These are phyloP conservation scores for Empidonax traillii DNA, from an alignment of 2,113 vertebrate species.

Conservation along the genomic window DNA sequence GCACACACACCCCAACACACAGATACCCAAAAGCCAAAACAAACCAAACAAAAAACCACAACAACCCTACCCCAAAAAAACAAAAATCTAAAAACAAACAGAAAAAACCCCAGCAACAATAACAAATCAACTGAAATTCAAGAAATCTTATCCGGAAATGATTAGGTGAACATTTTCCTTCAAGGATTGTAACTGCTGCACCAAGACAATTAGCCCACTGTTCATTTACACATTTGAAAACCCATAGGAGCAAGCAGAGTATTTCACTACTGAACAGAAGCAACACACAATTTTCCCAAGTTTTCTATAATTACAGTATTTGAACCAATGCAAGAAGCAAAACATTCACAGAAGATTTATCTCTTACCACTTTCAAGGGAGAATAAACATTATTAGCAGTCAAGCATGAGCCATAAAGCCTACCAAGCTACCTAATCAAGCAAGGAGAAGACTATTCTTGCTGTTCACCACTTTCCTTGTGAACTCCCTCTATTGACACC, in stretches of 20 bases:
- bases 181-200: not conserved
- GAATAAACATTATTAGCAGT: not conserved
- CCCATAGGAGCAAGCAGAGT: not conserved
- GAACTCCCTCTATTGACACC: not conserved
- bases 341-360: not conserved
- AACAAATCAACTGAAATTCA: not conserved
- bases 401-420: not conserved
- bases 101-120: not conserved
- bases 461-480: not conserved
- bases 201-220: not conserved
- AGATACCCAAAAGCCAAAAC: not conserved
- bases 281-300: not conserved
- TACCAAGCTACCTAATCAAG: not conserved
- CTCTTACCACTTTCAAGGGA: not conserved
- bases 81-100: not conserved
- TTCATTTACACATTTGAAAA: not conserved
- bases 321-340: not conserved
- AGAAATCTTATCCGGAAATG: not conserved
- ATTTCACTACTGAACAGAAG: not conserved
- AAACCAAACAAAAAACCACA: not conserved
- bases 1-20: fast-evolving
- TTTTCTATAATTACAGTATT: not conserved
- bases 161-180: not conserved
- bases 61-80: not conserved
- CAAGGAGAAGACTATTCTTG: not conserved